Percentiles rank a stretch among this genome's conserved stretches.
Evolutionary conservation across 2,113 vertebrate genomes (phyloP).

Genomic region (Austrofundulus limnaeus): DNA sequence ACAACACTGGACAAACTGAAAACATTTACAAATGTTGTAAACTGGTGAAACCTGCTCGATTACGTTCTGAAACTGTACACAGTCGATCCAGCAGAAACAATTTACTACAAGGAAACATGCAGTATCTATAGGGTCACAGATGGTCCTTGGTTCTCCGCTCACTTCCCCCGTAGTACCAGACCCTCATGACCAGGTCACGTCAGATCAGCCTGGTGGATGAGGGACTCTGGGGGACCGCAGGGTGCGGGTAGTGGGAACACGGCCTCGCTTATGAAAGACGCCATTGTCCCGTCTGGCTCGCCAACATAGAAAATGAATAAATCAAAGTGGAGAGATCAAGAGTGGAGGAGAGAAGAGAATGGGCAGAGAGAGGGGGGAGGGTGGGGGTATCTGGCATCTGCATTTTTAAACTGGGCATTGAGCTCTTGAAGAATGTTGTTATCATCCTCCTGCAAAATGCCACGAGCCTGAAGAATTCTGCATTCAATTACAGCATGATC

Average conservation of each 20-base stretch:
- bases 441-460: slow-evolving; percentile 39
- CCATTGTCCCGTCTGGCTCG: slow-evolving; percentile 68
- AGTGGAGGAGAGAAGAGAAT: slow-evolving; percentile 47
- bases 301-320: slow-evolving; percentile 75
- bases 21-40: background rate
- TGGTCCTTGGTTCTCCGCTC: slow-evolving; percentile 16
- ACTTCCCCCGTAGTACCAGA: slow-evolving; percentile 27
- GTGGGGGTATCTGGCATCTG: slow-evolving; percentile 66
- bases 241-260: slow-evolving; percentile 64
- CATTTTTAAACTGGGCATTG: slow-evolving; percentile 64
- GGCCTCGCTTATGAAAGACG: slow-evolving; percentile 65
- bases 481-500: slow-evolving; percentile 24
- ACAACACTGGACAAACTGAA: too few species aligned
- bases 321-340: slow-evolving; percentile 76
- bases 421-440: slow-evolving; percentile 60
- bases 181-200: slow-evolving; percentile 48
- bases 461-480: slow-evolving; percentile 28
- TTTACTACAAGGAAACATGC: background rate
- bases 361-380: background rate
- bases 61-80: background rate
- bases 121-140: background rate
- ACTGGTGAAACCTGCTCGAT: background rate
- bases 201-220: slow-evolving; percentile 46
- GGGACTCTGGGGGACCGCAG: slow-evolving; percentile 54
- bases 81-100: background rate